Conservation (phyloP, 2,797 vertebrate species). For the Steatocranus sp. region DNA sequence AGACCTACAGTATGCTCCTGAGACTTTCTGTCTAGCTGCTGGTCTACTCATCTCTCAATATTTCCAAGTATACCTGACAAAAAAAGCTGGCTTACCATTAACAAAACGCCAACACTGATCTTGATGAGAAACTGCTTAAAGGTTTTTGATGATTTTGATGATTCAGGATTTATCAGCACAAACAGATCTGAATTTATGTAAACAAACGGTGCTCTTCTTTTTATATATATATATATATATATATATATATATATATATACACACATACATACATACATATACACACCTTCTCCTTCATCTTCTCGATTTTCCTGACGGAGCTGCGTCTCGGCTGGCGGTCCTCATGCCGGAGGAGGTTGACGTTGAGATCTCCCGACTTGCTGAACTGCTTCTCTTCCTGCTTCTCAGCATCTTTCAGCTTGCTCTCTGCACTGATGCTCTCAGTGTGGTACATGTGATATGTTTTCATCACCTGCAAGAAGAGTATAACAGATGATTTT, state of each 20-base stretch:
- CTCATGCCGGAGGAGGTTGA: slow-evolving; percentile 91
- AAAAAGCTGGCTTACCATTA: background rate
- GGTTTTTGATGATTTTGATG: background rate
- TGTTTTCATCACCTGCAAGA: slow-evolving; percentile 96
- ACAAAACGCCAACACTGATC: background rate
- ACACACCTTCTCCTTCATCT: slow-evolving; percentile 94
- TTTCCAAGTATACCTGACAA: background rate
- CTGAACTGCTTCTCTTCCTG: slow-evolving; percentile 98
- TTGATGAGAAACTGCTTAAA: background rate
- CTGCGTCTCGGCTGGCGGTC: slow-evolving; percentile 89
- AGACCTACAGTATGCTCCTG: background rate
- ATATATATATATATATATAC: background rate
- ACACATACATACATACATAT: too few species aligned
- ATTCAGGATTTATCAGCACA: background rate
- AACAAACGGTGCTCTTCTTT: background rate
- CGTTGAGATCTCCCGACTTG: slow-evolving; percentile 90
- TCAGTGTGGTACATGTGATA: slow-evolving; percentile 99
- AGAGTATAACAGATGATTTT: background rate
- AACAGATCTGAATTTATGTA: background rate
- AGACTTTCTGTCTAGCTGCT: background rate
- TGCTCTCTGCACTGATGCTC: slow-evolving; percentile 96
- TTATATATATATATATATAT: background rate
- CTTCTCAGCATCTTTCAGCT: slow-evolving; percentile 97
- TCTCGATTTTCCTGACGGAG: slow-evolving; percentile 91
- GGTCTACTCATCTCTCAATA: background rate